A percentile compares a stretch with the other conserved stretches of the same genome.
Evolutionary conservation across 2,113 vertebrate species (phyloP).

Genomic region (Romanogobio albipinnatus): DNA sequence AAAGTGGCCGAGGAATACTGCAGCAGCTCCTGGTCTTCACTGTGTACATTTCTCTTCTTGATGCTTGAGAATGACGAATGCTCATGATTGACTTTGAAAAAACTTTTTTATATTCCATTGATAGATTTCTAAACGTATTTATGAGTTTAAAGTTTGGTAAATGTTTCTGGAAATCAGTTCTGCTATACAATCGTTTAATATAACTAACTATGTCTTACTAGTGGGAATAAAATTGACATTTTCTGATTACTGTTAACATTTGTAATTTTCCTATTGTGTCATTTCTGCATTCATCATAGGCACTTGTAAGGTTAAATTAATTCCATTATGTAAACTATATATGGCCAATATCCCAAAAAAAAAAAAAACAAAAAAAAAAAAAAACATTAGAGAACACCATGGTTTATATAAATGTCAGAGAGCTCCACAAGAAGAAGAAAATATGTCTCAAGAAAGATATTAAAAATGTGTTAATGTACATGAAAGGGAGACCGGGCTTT

Average conservation of each 20-base stretch:
- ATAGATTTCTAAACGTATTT: too few relatives aligned
- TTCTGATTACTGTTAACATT: background rate
- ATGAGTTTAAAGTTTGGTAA: too few relatives aligned
- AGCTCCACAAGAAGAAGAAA: background rate
- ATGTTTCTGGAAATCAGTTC: too few relatives aligned
- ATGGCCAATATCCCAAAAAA: background rate
- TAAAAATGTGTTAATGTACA: too few relatives aligned
- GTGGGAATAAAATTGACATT: background rate
- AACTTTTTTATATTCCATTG: background rate
- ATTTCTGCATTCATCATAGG: background rate
- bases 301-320: background rate
- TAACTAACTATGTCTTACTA: background rate
- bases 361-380: background rate
- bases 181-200: too few relatives aligned
- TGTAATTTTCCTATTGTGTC: background rate
- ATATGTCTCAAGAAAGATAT: too few relatives aligned
- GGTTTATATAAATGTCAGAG: background rate
- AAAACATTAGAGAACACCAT: background rate
- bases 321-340: background rate
- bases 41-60: conserved; percentile 85
- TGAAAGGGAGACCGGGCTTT: too few relatives aligned
- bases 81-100: conserved; percentile 52
- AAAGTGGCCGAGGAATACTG: conserved; percentile 83
- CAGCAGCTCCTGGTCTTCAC: conserved; percentile 74
- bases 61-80: conserved; percentile 84